Evolutionary conservation across 1,140 invertebrate genomes (phyloP).

Genomic region (Drosophila bifasciata): DNA sequence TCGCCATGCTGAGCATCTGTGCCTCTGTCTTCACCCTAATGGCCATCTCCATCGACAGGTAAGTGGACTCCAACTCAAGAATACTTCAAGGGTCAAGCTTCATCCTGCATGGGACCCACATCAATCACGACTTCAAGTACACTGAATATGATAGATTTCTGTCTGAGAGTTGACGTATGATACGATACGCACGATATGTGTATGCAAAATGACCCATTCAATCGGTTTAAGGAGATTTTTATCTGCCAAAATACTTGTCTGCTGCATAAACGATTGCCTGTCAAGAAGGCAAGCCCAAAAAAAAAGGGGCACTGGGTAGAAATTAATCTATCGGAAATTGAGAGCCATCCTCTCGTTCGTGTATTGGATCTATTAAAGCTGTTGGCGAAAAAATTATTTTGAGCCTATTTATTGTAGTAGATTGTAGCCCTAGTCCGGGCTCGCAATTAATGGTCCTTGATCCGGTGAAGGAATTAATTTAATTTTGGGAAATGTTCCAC

Average conservation of each 20-base stretch:
- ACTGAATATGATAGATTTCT: slow-evolving; percentile 4
- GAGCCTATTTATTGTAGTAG: too few relatives aligned
- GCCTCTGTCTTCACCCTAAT: slow-evolving; percentile 97
- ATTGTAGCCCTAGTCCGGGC: too few relatives aligned
- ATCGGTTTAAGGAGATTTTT: slow-evolving; percentile 27
- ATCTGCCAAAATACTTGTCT: slow-evolving; percentile 6
- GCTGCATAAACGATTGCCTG: too few relatives aligned
- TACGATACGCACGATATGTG: too few relatives aligned
- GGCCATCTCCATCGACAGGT: slow-evolving; percentile 98
- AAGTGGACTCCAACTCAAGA: slow-evolving; percentile 81
- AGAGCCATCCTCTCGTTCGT: neutral
- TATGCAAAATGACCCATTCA: slow-evolving; percentile 30
- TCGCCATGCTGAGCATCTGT: slow-evolving; percentile 94
- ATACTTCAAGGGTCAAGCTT: too few relatives aligned
- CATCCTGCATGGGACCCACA: slow-evolving; percentile 15
- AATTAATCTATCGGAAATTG: slow-evolving; percentile 19
- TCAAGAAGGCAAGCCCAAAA: too few relatives aligned
- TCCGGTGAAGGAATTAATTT: slow-evolving; percentile 26
- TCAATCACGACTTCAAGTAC: slow-evolving; percentile 30
- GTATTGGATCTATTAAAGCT: slow-evolving; percentile 3
- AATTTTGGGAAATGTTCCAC: slow-evolving; percentile 20
- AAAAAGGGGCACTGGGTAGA: slow-evolving; percentile 6
- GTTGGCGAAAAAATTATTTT: too few relatives aligned
- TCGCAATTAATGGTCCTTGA: slow-evolving; percentile 6
- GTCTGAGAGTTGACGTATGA: neutral